Base-by-base conservation (phyloP, 2,888 invertebrate species). In the Lordiphosa andalusiaca region DNA sequence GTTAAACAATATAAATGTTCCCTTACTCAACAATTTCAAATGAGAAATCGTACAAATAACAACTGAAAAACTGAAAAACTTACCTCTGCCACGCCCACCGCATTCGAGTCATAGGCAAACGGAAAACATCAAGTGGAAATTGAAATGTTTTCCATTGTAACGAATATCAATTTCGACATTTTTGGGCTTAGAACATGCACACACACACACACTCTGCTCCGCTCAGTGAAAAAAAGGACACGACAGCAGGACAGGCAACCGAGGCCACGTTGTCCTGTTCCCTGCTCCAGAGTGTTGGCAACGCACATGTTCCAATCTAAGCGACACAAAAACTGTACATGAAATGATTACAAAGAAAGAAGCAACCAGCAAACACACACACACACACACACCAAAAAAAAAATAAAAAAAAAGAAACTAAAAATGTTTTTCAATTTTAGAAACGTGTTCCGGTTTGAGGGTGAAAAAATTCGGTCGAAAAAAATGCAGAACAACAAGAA, bases 251-350 rank as follows among this genome's bases (percentile, higher is more conserved):
- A 21, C 23, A 16, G 61, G 54, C 44, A 46, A 52, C 41, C 13
- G 54, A 37, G 40, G 57, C 56, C 44, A 51, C 63, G 44, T 57
- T 66, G 75, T 78, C 67, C 72, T 74, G 62, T 51, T 38, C 46
- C 33, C 33, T 40, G 23, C 40, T 33, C 19, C 37, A 49, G 69
- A 72, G 74, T 72, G 71, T 75, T 73, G 73, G 68, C 73, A 75
- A 84, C 83, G 83, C 85, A 85, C 77, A 84, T 77, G 80, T 78
- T 77, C 71, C 75, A 83, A 83, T 80, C 73, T 69, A 84, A 73
- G 71, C 70, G 62, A 76, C 68, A 69, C 68, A 78, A 78, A 67
- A 81, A 78, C 78, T 82, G 82, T 82, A 78, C 78, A 78, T 70
- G 81, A 74, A 70, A 77, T 81, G 82, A 82, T 80, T 78, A 71